A percentile compares a stretch with the other conserved stretches of the same genome.
Conservation (phyloP, 2,888 invertebrate genomes). For the Malthinus flaveolus region DNA sequence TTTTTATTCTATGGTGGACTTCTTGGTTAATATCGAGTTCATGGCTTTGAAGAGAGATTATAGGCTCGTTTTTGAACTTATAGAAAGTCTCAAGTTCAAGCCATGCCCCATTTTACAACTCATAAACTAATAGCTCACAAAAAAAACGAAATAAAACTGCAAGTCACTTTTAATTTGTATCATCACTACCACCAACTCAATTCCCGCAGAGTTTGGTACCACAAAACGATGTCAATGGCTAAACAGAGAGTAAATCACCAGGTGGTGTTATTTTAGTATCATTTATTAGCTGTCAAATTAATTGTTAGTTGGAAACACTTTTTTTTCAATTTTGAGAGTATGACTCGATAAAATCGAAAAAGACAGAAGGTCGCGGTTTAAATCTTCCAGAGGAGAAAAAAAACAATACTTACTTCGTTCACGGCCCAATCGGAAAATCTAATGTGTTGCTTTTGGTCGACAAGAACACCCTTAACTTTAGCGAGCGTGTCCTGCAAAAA, state of each 20-base stretch:
- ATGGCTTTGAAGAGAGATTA: no score
- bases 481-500: slow-evolving; percentile 77
- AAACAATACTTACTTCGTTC: slow-evolving; percentile 75
- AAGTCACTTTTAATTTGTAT: slow-evolving; percentile 20
- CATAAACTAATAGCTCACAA: neutral
- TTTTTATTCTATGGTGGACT: no score
- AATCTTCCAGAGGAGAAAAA: neutral
- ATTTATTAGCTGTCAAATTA: slow-evolving; percentile 32
- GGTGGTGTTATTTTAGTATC: slow-evolving; percentile 34
- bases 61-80: no score
- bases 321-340: neutral
- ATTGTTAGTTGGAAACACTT: neutral
- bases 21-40: no score
- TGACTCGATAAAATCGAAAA: no score
- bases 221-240: slow-evolving; percentile 21
- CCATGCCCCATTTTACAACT: neutral
- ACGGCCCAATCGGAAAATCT: slow-evolving; percentile 92
- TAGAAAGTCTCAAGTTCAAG: neutral
- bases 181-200: slow-evolving; percentile 11
- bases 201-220: slow-evolving; percentile 18
- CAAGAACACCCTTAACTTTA: slow-evolving; percentile 81
- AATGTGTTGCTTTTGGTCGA: slow-evolving; percentile 90
- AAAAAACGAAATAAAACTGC: slow-evolving; percentile 2
- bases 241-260: slow-evolving; percentile 28
- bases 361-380: neutral